Evolutionary conservation across 2,888 invertebrate species (phyloP).

Genomic region (Pimpla rufipes): DNA sequence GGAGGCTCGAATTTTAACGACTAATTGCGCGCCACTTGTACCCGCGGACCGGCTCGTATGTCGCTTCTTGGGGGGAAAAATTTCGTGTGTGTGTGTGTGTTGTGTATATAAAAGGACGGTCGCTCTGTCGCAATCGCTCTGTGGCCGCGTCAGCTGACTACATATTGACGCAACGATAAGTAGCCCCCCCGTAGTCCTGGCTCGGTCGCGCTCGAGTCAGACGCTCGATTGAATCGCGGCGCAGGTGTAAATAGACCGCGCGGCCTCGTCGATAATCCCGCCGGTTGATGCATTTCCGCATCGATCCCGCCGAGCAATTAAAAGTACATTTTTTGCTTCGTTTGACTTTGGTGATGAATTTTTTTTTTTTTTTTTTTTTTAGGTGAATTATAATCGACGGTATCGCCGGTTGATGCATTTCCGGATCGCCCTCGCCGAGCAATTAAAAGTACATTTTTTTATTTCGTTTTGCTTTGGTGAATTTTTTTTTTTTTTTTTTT

Average conservation of each 20-base stretch:
- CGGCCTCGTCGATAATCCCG: conserved; percentile 22
- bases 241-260: conserved; percentile 28
- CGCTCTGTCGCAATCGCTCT: conserved; percentile 5
- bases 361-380: not conserved
- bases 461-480: not conserved
- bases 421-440: not conserved
- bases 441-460: too few species aligned
- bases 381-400: too few species aligned
- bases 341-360: not conserved
- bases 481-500: not conserved
- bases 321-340: too few species aligned
- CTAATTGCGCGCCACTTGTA: too few species aligned
- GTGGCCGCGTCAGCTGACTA: conserved; percentile 81
- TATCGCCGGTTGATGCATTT: not conserved
- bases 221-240: conserved; percentile 16
- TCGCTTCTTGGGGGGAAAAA: too few species aligned
- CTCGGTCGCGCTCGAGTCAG: not conserved
- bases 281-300: not conserved
- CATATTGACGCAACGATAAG: conserved; percentile 82
- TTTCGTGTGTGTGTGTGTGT: too few species aligned
- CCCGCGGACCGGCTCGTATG: too few species aligned
- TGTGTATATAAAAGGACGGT: not conserved
- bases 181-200: conserved; percentile 48
- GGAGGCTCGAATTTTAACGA: not conserved
- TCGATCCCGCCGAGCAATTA: not conserved